Evolutionary conservation across 2,797 vertebrate species (phyloP), one percentile per base, ranked within the genome.

Genomic region (Chelidonichthys spinosus): DNA sequence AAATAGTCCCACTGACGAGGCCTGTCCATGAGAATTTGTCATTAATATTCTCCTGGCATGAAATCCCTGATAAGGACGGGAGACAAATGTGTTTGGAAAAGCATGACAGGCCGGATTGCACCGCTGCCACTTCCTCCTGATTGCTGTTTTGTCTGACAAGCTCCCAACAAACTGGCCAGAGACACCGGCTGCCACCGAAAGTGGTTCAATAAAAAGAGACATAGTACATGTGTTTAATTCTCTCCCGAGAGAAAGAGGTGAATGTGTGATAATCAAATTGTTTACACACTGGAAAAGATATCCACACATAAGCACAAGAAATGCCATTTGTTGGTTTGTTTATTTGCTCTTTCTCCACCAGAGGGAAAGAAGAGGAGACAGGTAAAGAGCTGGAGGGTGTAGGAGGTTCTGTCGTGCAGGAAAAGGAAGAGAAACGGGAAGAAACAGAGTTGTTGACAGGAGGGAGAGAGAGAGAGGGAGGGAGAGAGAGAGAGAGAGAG

Each of bases 311-410:
- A 56, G 80, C 76, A 81, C 70, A 72, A 60, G 52, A 63, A 82
- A 77, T 59, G 73, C 60, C 53, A 81, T 88, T 93, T 87, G 90
- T 94, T 87, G 82, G 85, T 93, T 92, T 91, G 89, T 95, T 95
- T 95, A 94, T 94, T 95, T 92, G 80, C 85, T 94, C 91, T 90
- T 92, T 94, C 89, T 86, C 92, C 92, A 90, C 83, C 79, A 79
- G 93, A 85, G 93, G 92, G 85, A 89, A 90, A 63, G 86, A 89
- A 74, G 82, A 83, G 82, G 70, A 87, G 89, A 81, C 83, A 54
- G 89, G 74, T 81, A 65, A 62, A 91, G 85, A 90, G 64, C 71
- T 6, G 64, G 69, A 84, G 85, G 78, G 55, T 63, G 84, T 53
- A 68, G 82, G 83, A 88, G 81, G 82, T 84, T 90, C 72, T 77